Conservation (phyloP, 2,113 vertebrate genomes). For the Triplophysa dalaica region DNA sequence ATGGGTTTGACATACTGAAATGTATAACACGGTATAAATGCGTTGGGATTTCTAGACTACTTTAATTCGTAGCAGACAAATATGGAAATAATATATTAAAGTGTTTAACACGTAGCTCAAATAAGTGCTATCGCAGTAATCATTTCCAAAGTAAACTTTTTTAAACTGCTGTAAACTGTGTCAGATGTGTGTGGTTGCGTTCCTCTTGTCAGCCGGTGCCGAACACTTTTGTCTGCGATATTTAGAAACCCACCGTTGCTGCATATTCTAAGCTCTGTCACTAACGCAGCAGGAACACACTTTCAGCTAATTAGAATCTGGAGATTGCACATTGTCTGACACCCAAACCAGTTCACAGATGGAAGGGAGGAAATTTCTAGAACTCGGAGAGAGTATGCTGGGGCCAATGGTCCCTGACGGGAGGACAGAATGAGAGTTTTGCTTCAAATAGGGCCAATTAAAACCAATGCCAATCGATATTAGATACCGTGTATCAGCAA, state of each 20-base stretch:
- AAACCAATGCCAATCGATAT: neutral
- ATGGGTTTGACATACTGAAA: too few relatives aligned
- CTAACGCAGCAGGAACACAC: conserved; percentile 37
- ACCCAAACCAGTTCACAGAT: conserved; percentile 48
- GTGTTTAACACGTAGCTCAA: too few relatives aligned
- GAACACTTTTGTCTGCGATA: conserved; percentile 27
- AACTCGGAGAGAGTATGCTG: conserved; percentile 19
- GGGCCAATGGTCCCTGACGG: conserved; percentile 17
- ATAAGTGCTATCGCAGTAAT: neutral
- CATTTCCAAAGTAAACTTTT: conserved; percentile 10
- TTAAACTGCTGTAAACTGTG: neutral
- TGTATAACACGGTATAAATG: too few relatives aligned
- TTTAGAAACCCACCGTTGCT: conserved; percentile 28
- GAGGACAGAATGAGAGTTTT: conserved; percentile 11
- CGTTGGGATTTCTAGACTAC: too few relatives aligned
- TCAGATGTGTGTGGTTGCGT: neutral
- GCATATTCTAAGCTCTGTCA: conserved; percentile 43
- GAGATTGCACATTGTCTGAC: conserved; percentile 38
- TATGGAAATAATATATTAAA: too few relatives aligned
- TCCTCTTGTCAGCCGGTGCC: conserved; percentile 19
- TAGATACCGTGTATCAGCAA: neutral
- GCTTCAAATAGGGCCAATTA: neutral
- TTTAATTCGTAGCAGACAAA: too few relatives aligned
- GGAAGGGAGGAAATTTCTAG: conserved; percentile 37
- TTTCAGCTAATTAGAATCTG: conserved; percentile 51